Percentiles rank a stretch among this genome's conserved stretches.
Conservation (phyloP, 2,113 vertebrate genomes). For the Neolamprologus kungweensis region DNA sequence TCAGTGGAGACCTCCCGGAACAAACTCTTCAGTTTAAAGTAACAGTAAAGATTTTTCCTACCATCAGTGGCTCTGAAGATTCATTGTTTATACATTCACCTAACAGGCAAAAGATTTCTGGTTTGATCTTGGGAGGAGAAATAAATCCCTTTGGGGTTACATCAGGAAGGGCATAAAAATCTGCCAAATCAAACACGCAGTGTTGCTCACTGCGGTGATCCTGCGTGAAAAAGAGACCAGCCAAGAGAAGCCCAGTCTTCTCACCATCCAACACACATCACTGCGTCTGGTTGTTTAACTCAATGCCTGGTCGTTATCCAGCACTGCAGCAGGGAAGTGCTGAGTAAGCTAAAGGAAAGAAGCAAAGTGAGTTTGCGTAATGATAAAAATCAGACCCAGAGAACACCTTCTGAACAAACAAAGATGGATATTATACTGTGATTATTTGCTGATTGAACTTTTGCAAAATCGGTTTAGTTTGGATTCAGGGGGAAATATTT, state of each 20-base stretch:
- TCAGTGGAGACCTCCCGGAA: accelerated
- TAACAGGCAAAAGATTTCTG: background rate
- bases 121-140: background rate
- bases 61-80: background rate
- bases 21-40: background rate
- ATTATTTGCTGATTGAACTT: background rate
- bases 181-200: background rate
- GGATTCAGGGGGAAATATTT: background rate
- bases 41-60: background rate
- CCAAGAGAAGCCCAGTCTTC: background rate
- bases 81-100: background rate
- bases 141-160: background rate
- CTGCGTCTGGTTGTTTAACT: background rate
- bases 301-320: background rate
- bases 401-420: background rate
- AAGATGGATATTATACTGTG: background rate
- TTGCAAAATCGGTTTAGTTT: background rate
- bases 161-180: background rate
- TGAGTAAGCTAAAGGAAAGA: background rate
- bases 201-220: background rate
- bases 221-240: background rate
- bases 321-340: background rate
- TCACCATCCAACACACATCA: background rate
- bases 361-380: background rate
- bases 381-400: background rate